Evolutionary conservation across 1,140 invertebrate species (phyloP).

Genomic region (Ptiloglossa arizonensis): DNA sequence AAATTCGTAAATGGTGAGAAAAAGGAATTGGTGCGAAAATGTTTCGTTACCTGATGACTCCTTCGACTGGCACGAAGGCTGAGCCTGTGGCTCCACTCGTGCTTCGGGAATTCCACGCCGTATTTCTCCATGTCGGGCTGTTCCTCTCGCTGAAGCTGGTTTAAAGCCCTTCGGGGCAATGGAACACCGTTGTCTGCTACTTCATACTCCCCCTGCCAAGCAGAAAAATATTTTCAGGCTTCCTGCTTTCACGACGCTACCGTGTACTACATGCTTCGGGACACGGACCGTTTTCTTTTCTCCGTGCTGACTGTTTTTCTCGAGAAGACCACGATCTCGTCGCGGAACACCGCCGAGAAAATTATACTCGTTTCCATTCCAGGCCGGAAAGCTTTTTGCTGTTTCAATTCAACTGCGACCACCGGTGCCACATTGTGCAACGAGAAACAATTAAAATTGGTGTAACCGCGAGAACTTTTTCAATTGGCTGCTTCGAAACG

Average conservation of each 20-base stretch:
- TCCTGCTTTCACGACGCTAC: not conserved
- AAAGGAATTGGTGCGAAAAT: too few relatives aligned
- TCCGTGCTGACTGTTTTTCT: not conserved
- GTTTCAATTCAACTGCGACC: too few relatives aligned
- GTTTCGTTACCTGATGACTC: constrained; percentile 74
- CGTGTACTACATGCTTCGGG: not conserved
- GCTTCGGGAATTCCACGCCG: constrained; percentile 80
- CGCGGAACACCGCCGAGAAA: not conserved
- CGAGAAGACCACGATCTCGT: not conserved
- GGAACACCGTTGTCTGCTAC: constrained; percentile 46
- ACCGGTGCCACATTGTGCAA: too few relatives aligned
- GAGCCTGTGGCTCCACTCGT: constrained; percentile 84
- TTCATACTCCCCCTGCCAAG: constrained; percentile 65
- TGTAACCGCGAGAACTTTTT: too few relatives aligned
- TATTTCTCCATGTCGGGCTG: constrained; percentile 65
- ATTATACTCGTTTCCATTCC: not conserved
- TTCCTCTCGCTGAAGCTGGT: constrained; percentile 14
- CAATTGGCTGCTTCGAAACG: too few relatives aligned
- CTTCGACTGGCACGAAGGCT: constrained; percentile 83
- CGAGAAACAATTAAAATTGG: too few relatives aligned
- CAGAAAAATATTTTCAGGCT: constrained; percentile 21
- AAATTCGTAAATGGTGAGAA: not conserved
- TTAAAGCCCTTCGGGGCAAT: constrained; percentile 57
- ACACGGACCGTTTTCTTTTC: not conserved
- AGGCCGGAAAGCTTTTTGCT: not conserved